These are phyloP conservation scores for Diaphora mendica DNA, from an alignment of 2,888 invertebrate species.

Conservation along the genomic window DNA sequence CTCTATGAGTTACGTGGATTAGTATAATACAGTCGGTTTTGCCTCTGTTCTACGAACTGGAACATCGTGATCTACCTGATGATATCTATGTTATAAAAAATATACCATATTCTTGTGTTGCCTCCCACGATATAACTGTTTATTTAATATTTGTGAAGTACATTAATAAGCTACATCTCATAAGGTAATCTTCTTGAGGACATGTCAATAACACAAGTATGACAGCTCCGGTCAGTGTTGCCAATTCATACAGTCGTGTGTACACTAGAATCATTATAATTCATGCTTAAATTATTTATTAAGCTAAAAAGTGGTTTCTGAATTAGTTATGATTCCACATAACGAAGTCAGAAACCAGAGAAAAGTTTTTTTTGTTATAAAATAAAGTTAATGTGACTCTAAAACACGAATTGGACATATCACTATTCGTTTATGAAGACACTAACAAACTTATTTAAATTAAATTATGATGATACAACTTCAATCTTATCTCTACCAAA, in stretches of 20 bases:
- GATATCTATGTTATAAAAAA: constrained; percentile 1
- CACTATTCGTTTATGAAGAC: not conserved
- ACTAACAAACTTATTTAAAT: not conserved
- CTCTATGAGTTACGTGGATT: constrained; percentile 40
- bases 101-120: not conserved
- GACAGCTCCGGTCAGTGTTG: not conserved
- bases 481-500: not conserved
- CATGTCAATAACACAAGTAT: not conserved
- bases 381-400: not conserved
- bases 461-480: not conserved
- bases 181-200: not conserved
- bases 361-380: no score
- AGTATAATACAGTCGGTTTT: constrained; percentile 27
- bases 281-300: not conserved
- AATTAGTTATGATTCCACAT: no score
- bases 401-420: not conserved
- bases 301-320: no score
- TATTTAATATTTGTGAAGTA: not conserved
- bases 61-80: constrained; percentile 16
- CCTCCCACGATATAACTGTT: not conserved
- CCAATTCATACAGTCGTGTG: not conserved
- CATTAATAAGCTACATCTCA: not conserved
- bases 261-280: not conserved
- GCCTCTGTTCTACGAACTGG: constrained; percentile 15
- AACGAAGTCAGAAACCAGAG: no score